Conservation (phyloP, 2,113 vertebrate genomes). For the Pelmatolapia mariae region DNA sequence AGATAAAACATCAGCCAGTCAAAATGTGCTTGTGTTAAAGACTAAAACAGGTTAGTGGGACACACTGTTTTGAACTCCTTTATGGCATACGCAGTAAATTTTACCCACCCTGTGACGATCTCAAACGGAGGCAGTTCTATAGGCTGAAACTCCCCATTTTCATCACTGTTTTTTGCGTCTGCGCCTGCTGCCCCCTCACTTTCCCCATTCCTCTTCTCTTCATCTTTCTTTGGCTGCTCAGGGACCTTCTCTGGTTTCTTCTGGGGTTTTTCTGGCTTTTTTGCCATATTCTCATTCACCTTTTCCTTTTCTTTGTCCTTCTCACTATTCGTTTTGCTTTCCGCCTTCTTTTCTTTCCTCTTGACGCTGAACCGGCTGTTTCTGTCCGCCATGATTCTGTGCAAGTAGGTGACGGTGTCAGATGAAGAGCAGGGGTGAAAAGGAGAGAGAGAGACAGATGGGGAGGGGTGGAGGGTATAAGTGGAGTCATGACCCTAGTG, state of each 20-base stretch:
- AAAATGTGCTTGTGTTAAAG: neutral
- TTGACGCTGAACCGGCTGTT: conserved; percentile 42
- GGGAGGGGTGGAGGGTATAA: neutral
- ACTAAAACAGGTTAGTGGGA: neutral
- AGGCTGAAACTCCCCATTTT: conserved; percentile 67
- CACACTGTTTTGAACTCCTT: neutral
- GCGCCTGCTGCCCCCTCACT: conserved; percentile 21
- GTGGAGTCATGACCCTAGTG: conserved; percentile 52
- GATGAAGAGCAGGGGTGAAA: conserved; percentile 1
- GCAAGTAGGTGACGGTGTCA: conserved; percentile 8
- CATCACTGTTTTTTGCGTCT: conserved; percentile 18
- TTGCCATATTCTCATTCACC: conserved; percentile 40
- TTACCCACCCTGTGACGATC: conserved; percentile 86
- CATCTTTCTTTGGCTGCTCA: neutral
- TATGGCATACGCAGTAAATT: neutral
- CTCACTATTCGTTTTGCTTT: conserved; percentile 48
- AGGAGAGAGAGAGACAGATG: neutral
- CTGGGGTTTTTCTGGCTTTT: conserved; percentile 10
- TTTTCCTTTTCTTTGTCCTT: conserved; percentile 48
- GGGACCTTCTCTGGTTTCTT: conserved; percentile 39
- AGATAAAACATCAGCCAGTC: neutral
- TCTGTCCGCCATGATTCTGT: conserved; percentile 61
- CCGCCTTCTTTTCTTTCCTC: conserved; percentile 60
- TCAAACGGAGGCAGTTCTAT: conserved; percentile 90
- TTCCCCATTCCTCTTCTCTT: conserved; percentile 26